Evolutionary conservation across 2,797 vertebrate genomes (phyloP).

Genomic region (Chlorospingus semifuscus): DNA sequence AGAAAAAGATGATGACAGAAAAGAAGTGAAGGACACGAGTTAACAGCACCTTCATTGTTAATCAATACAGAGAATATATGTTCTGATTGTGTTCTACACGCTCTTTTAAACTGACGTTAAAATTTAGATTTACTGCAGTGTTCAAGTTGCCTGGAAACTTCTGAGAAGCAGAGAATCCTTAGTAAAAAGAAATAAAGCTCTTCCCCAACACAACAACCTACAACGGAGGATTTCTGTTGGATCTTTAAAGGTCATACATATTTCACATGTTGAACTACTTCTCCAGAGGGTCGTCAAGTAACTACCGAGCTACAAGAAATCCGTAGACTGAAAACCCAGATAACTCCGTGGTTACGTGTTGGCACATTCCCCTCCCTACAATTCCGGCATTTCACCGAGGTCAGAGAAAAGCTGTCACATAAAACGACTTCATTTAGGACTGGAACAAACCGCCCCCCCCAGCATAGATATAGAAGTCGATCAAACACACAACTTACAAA

Average conservation of each 20-base stretch:
- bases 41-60: neutral
- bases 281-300: neutral
- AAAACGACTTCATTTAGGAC: neutral
- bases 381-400: conserved; percentile 23
- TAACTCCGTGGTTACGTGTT: neutral
- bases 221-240: neutral
- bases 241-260: neutral
- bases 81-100: neutral
- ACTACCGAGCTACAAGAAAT: neutral
- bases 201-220: neutral
- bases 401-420: conserved; percentile 27
- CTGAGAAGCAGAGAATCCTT: neutral
- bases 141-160: conserved; percentile 55
- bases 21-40: neutral
- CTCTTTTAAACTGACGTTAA: neutral
- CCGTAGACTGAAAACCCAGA: neutral
- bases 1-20: neutral
- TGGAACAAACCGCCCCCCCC: neutral
- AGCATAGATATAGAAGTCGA: neutral
- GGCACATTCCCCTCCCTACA: neutral
- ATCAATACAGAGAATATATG: neutral
- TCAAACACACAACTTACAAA: neutral
- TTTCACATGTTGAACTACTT: neutral
- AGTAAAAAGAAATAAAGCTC: neutral
- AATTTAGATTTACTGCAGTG: neutral